Percentiles rank a stretch among this genome's conserved stretches.
phyloP scores from a whole-genome alignment of 2,888 invertebrate species.

The Drosophila birchii region DNA sequence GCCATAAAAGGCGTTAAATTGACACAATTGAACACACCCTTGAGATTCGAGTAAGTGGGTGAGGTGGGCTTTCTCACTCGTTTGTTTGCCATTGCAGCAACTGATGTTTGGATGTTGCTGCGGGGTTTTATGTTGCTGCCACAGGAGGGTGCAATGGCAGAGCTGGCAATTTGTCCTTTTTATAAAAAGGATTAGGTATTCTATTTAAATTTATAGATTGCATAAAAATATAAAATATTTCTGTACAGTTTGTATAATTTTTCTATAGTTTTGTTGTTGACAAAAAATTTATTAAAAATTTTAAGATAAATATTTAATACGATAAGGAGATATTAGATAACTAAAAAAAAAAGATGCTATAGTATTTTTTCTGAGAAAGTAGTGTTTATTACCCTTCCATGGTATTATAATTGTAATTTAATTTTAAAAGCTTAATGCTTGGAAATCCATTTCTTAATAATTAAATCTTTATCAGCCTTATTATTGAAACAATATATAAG shows the following conservation, averaged over 20 bases:
- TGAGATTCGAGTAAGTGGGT: slow-evolving; percentile 62
- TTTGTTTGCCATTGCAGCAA: slow-evolving; percentile 44
- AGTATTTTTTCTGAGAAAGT: no score
- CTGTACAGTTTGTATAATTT: not conserved
- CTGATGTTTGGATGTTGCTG: slow-evolving; percentile 34
- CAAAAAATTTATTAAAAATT: not conserved
- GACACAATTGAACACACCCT: slow-evolving; percentile 81
- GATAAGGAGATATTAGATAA: no score
- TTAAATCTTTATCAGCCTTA: not conserved
- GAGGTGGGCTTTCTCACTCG: slow-evolving; percentile 37
- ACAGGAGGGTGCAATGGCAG: slow-evolving; percentile 37
- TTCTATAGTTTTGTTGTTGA: not conserved
- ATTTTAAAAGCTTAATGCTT: no score
- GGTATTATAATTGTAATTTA: no score
- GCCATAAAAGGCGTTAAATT: slow-evolving; percentile 79
- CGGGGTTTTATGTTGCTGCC: slow-evolving; percentile 28
- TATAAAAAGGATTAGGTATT: not conserved
- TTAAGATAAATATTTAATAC: no score
- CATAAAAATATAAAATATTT: no score
- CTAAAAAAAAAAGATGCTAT: no score
- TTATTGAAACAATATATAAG: not conserved
- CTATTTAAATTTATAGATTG: rapidly evolving
- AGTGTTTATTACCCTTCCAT: no score
- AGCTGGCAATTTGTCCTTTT: not conserved
- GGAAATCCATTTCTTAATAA: not conserved